A percentile compares a stretch with the other conserved stretches of the same genome.
Conservation (phyloP, 2,797 vertebrate species). For the Tiaroga cobitis region DNA sequence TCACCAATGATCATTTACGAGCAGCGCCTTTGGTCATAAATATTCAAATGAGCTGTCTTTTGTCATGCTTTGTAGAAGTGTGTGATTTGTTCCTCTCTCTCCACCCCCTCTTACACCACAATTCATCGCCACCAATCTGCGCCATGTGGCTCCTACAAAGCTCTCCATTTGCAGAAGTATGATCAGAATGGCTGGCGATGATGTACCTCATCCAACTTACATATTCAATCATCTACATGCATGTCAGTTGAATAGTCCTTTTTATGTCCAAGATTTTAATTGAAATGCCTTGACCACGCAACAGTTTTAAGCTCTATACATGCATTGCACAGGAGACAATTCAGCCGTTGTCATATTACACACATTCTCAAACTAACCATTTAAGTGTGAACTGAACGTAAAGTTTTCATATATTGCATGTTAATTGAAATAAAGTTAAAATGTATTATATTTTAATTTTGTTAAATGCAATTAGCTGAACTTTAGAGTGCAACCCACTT, state of each 20-base stretch:
- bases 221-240: slow-evolving; percentile 73
- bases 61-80: slow-evolving; percentile 67
- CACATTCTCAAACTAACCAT: slow-evolving; percentile 64
- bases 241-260: slow-evolving; percentile 79
- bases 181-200: slow-evolving; percentile 61
- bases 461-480: background rate
- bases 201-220: slow-evolving; percentile 62
- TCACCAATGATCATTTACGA: slow-evolving; percentile 69
- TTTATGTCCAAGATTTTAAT: slow-evolving; percentile 78
- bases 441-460: background rate
- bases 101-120: slow-evolving; percentile 67
- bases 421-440: background rate
- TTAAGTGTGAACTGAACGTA: slow-evolving; percentile 66
- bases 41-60: slow-evolving; percentile 80
- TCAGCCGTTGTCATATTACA: slow-evolving; percentile 66
- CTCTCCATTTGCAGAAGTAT: slow-evolving; percentile 68
- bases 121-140: slow-evolving; percentile 70
- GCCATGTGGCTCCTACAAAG: slow-evolving; percentile 64
- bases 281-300: slow-evolving; percentile 75
- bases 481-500: background rate
- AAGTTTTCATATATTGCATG: slow-evolving; percentile 22
- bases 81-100: slow-evolving; percentile 51
- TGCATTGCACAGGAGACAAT: slow-evolving; percentile 68
- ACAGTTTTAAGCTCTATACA: slow-evolving; percentile 74
- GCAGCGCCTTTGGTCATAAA: slow-evolving; percentile 69